These are phyloP conservation scores for Erythrocercus mccallii DNA, from an alignment of 2,113 vertebrate genomes.

Conservation along the genomic window DNA sequence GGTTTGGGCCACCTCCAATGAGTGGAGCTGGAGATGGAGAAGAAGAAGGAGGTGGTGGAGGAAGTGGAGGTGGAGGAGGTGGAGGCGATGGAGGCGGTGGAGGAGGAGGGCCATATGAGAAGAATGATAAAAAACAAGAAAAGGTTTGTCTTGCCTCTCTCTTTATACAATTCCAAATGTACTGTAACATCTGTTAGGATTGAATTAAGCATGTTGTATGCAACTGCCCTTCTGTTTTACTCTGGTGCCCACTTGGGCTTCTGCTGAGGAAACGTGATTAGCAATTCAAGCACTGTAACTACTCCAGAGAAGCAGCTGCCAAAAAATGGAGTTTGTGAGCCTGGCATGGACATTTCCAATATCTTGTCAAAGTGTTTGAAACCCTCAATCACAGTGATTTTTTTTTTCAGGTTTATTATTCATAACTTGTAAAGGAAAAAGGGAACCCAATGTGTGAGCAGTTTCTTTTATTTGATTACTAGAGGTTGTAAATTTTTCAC, in stretches of 20 bases:
- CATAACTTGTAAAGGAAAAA: not conserved
- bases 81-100: constrained; percentile 70
- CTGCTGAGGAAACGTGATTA: not conserved
- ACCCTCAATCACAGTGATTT: not conserved
- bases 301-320: not conserved
- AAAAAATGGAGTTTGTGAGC: not conserved
- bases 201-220: not conserved
- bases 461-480: not conserved
- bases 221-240: not conserved
- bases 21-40: constrained; percentile 70
- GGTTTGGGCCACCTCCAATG: constrained; percentile 62
- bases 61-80: constrained; percentile 68
- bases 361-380: not conserved
- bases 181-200: not conserved
- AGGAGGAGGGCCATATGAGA: constrained; percentile 82
- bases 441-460: not conserved
- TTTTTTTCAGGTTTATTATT: not conserved
- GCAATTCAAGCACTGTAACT: not conserved
- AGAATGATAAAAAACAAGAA: constrained; percentile 87
- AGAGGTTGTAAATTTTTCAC: not conserved
- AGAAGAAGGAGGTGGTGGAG: constrained; percentile 74
- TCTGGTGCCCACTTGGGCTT: not conserved
- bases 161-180: not conserved
- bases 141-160: constrained; percentile 67
- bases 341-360: not conserved